Conservation (phyloP, 2,113 vertebrate species). For the Cinclus cinclus region DNA sequence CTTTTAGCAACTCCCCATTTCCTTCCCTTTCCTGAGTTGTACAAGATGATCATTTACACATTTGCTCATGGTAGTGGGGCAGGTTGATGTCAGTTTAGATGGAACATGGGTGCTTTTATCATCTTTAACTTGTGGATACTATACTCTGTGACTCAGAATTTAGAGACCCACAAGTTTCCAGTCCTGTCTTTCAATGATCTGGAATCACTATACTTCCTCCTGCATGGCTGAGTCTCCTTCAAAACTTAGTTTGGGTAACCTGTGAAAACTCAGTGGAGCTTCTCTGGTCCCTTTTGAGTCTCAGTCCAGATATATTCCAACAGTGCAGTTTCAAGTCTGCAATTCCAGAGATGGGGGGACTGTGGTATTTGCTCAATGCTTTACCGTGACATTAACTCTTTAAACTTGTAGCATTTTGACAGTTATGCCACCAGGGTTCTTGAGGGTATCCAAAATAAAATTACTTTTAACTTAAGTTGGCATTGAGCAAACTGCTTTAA, state of each 20-base stretch:
- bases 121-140: neutral
- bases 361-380: accelerated
- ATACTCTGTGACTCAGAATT: neutral
- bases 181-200: neutral
- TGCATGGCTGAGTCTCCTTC: neutral
- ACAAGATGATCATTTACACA: neutral
- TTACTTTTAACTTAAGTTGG: neutral
- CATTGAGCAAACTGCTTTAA: neutral
- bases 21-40: accelerated
- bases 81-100: neutral
- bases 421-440: neutral
- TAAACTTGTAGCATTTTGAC: neutral
- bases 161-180: neutral
- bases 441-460: neutral
- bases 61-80: neutral
- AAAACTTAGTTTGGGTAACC: neutral
- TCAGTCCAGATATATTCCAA: neutral
- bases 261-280: neutral
- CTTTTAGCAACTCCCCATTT: neutral
- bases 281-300: neutral
- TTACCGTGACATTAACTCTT: neutral
- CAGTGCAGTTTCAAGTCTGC: neutral
- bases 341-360: neutral
- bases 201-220: neutral
- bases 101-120: neutral